A percentile compares a stretch with the other conserved stretches of the same genome.
These are phyloP conservation scores for Himalopsyche japonica DNA, from an alignment of 2,888 invertebrate species.

Conservation along the genomic window DNA sequence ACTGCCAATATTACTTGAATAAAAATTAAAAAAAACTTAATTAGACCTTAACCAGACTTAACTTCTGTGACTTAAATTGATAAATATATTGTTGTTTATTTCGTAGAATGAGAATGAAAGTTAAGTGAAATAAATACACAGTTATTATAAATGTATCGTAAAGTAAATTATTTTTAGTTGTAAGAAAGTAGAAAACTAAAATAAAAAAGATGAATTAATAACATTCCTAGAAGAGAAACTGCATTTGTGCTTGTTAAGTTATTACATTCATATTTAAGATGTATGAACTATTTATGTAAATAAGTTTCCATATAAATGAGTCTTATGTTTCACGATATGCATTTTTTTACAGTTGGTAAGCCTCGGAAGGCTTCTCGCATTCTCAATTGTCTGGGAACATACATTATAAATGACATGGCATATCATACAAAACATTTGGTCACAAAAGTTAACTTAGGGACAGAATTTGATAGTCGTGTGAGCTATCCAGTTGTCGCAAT, in stretches of 20 bases:
- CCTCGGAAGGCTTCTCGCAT: neutral
- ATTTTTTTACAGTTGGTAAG: conserved; percentile 50
- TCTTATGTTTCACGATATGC: conserved; percentile 62
- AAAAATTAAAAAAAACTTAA: too few relatives aligned
- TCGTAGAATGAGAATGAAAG: neutral
- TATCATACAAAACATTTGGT: neutral
- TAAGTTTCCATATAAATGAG: conserved; percentile 45
- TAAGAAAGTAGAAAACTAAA: conserved; percentile 19
- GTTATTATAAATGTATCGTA: neutral
- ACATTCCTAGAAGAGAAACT: conserved; percentile 2
- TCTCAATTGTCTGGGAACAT: neutral
- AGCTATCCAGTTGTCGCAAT: too few relatives aligned
- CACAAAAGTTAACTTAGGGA: too few relatives aligned
- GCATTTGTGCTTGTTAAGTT: conserved; percentile 10
- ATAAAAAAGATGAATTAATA: neutral
- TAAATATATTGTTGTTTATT: too few relatives aligned
- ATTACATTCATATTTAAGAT: conserved; percentile 11
- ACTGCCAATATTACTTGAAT: too few relatives aligned
- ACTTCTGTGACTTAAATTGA: too few relatives aligned
- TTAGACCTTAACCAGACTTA: too few relatives aligned
- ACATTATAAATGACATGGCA: neutral
- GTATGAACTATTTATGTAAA: conserved; percentile 30
- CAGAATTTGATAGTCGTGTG: too few relatives aligned
- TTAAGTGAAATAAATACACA: neutral
- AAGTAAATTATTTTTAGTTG: neutral